These are phyloP conservation scores for Leptodactylus fallax DNA, from an alignment of 2,797 vertebrate species.

Conservation along the genomic window DNA sequence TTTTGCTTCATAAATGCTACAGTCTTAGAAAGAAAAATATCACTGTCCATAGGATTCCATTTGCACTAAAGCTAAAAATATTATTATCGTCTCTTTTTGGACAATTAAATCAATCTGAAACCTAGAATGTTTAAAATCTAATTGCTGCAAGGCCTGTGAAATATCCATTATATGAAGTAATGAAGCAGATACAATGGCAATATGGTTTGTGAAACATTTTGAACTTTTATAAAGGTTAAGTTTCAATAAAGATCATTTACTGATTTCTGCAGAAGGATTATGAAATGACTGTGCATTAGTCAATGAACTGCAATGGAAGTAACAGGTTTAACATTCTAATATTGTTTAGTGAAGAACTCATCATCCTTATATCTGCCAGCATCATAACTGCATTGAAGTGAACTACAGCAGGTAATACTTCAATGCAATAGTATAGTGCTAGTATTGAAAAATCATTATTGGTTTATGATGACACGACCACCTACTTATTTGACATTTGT, in stretches of 20 bases:
- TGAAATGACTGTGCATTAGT: constrained; percentile 28
- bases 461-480: too few relatives aligned
- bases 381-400: not conserved
- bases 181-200: constrained; percentile 54
- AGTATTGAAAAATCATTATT: too few relatives aligned
- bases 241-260: constrained; percentile 63
- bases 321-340: constrained; percentile 44
- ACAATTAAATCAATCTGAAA: constrained; percentile 32
- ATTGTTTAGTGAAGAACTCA: constrained; percentile 21
- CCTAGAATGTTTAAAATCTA: constrained; percentile 35
- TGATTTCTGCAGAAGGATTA: constrained; percentile 41
- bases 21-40: not conserved
- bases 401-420: not conserved
- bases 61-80: not conserved
- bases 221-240: constrained; percentile 61
- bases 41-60: not conserved
- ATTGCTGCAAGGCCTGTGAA: constrained; percentile 32
- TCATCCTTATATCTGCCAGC: not conserved
- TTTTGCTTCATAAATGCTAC: not conserved
- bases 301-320: constrained; percentile 45
- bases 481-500: too few relatives aligned
- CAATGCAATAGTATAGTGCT: too few relatives aligned
- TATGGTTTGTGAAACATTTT: constrained; percentile 59
- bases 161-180: constrained; percentile 60
- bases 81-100: constrained; percentile 20